phyloP scores from a whole-genome alignment of 2,888 invertebrate species.

The Conus canariensis region DNA sequence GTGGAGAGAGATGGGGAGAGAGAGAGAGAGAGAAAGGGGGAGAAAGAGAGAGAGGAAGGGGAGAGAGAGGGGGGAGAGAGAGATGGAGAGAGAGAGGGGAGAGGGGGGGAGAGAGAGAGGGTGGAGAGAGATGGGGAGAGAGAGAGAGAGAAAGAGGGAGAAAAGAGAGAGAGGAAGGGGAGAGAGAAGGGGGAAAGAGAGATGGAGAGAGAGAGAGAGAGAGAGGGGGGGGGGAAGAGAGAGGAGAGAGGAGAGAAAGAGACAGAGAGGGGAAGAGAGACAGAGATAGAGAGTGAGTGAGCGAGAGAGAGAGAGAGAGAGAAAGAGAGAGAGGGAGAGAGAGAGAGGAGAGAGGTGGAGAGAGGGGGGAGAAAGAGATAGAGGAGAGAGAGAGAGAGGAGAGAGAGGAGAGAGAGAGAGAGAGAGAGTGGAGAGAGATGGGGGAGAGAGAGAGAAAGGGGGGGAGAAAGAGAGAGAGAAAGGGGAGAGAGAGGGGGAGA shows the following conservation, averaged over 20 bases:
- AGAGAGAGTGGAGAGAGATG: background rate
- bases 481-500: background rate
- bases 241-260: background rate
- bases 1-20: background rate
- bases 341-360: background rate
- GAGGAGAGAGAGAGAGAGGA: background rate
- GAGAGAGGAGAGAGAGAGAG: background rate
- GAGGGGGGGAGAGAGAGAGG: background rate
- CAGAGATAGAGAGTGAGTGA: background rate
- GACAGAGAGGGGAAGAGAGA: background rate
- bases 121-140: background rate
- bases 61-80: background rate
- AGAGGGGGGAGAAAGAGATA: background rate
- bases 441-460: background rate
- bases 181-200: background rate
- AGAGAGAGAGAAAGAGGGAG: background rate
- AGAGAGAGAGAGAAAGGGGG: background rate
- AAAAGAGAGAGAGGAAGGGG: background rate
- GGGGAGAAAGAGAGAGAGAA: background rate
- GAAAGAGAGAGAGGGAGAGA: background rate
- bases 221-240: background rate
- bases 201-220: slow-evolving; percentile 15
- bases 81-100: background rate
- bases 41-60: background rate
- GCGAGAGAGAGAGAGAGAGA: background rate